A percentile compares a stretch with the other conserved stretches of the same genome.
These are phyloP conservation scores for Scolopax bukidnonensis DNA, from an alignment of 2,797 vertebrate genomes.

Conservation along the genomic window DNA sequence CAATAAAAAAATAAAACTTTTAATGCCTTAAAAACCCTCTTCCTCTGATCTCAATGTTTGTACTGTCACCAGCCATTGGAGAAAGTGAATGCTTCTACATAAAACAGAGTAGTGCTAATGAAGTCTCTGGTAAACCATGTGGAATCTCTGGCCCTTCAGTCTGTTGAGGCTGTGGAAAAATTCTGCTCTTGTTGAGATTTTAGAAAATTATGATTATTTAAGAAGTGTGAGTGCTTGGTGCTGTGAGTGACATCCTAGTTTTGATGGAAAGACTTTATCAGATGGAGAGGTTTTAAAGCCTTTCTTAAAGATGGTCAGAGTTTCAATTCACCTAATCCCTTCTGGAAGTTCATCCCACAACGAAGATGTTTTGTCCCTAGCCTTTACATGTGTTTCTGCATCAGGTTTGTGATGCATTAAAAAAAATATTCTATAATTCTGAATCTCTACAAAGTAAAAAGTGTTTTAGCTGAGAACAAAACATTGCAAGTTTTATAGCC, in stretches of 20 bases:
- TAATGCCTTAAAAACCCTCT: neutral
- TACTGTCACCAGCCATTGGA: constrained; percentile 29
- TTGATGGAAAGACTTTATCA: neutral
- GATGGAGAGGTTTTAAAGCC: neutral
- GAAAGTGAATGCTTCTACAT: constrained; percentile 12
- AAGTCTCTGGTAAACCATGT: constrained; percentile 31
- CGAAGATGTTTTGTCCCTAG: neutral
- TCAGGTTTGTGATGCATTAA: neutral
- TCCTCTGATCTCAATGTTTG: constrained; percentile 8
- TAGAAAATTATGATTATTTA: neutral
- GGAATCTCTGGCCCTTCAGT: constrained; percentile 22
- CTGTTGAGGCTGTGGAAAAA: neutral
- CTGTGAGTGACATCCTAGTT: neutral
- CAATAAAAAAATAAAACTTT: neutral
- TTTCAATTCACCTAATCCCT: neutral
- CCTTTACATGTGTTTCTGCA: neutral
- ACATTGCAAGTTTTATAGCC: neutral
- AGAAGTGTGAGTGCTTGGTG: neutral
- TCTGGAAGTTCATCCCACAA: neutral
- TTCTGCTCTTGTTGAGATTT: neutral
- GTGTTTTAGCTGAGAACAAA: neutral
- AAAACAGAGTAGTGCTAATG: neutral
- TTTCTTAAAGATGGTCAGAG: neutral
- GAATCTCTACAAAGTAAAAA: neutral
- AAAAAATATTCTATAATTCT: neutral